phyloP scores from a whole-genome alignment of 2,797 vertebrate genomes.

The Heteromormyrus szaboi region DNA sequence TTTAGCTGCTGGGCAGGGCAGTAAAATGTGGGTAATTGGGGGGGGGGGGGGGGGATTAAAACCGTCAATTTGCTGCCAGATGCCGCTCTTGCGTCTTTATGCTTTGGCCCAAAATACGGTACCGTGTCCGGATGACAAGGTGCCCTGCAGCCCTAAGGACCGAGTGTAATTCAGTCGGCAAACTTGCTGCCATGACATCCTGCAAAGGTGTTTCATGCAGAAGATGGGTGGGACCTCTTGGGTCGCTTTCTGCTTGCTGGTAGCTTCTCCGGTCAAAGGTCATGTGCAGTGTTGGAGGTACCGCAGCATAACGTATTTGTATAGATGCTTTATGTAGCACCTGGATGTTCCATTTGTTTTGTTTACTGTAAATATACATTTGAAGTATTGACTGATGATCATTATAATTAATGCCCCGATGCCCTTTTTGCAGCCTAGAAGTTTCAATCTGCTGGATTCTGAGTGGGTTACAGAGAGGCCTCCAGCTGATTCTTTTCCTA shows the following conservation, averaged over 20 bases:
- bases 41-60: slow-evolving; percentile 17
- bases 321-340: neutral
- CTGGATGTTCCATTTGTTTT: neutral
- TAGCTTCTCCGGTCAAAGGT: neutral
- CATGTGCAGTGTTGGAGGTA: neutral
- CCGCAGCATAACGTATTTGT: neutral
- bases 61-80: neutral
- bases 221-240: neutral
- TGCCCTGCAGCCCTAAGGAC: neutral
- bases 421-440: neutral
- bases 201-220: neutral
- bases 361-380: neutral
- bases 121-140: neutral
- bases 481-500: neutral
- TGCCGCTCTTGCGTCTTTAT: neutral
- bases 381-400: neutral
- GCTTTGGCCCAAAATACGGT: neutral
- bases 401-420: neutral
- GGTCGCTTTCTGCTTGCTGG: neutral
- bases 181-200: neutral
- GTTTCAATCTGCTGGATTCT: neutral
- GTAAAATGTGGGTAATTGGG: slow-evolving; percentile 65
- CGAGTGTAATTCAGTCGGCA: neutral
- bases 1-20: slow-evolving; percentile 55
- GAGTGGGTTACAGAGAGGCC: neutral